Conservation (phyloP, 2,888 invertebrate genomes). For the Dexiosoma caninum region DNA sequence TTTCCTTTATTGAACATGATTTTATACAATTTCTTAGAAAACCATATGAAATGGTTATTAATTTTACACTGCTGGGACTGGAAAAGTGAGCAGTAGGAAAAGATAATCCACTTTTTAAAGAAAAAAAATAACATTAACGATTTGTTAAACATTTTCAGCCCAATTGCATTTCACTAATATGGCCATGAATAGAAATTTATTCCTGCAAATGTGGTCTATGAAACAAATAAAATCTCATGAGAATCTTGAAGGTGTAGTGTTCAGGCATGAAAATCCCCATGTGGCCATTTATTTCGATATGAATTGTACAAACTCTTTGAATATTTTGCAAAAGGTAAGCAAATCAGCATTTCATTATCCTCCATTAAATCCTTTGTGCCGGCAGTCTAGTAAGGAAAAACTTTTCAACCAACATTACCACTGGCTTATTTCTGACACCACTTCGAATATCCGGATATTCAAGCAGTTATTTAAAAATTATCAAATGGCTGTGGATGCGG, state of each 20-base stretch:
- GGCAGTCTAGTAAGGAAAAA: conserved; percentile 68
- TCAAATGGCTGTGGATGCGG: conserved; percentile 73
- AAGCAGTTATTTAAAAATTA: conserved; percentile 66
- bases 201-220: conserved; percentile 40
- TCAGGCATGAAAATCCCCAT: background rate
- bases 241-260: background rate
- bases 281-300: conserved; percentile 41
- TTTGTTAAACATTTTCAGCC: conserved; percentile 8
- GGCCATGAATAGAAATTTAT: conserved; percentile 33
- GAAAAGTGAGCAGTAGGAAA: conserved; percentile 37
- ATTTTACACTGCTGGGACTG: conserved; percentile 44
- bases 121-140: too few relatives aligned
- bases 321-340: conserved; percentile 38
- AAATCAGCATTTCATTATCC: too few relatives aligned
- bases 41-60: conserved; percentile 41
- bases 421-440: conserved; percentile 71
- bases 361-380: background rate
- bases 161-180: conserved; percentile 31
- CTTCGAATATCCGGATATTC: conserved; percentile 57
- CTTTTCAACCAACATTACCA: conserved; percentile 71
- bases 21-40: conserved; percentile 38
- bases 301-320: conserved; percentile 29
- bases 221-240: background rate
- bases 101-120: too few relatives aligned
- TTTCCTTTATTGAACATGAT: conserved; percentile 24